phyloP scores from a whole-genome alignment of 2,113 vertebrate species.

The Paramisgurnus dabryanus region DNA sequence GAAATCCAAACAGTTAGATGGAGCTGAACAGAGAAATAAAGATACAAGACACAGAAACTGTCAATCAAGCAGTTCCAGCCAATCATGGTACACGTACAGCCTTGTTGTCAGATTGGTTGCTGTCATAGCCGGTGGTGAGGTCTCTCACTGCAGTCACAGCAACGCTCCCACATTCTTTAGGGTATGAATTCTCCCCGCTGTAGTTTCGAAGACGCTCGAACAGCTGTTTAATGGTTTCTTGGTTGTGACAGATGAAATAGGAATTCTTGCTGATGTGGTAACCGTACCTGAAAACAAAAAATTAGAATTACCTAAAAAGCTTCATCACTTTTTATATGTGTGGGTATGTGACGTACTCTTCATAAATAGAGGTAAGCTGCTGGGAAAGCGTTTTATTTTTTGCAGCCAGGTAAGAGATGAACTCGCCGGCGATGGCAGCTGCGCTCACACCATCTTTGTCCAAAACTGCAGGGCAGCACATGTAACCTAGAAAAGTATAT shows the following conservation, averaged over 20 bases:
- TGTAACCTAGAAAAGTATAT: constrained; percentile 80
- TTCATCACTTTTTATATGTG: background rate
- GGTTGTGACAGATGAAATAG: constrained; percentile 94
- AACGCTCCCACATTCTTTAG: constrained; percentile 85
- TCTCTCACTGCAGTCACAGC: constrained; percentile 85
- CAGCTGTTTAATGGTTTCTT: constrained; percentile 79
- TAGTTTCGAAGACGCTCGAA: constrained; percentile 89
- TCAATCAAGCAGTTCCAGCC: background rate
- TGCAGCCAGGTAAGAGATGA: constrained; percentile 84
- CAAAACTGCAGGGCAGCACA: constrained; percentile 92
- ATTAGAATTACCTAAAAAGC: background rate
- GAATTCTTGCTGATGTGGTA: constrained; percentile 94
- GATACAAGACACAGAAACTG: too few species aligned
- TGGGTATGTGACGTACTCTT: constrained; percentile 79
- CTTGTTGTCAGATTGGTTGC: constrained; percentile 83
- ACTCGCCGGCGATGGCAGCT: constrained; percentile 89
- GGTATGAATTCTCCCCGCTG: constrained; percentile 80
- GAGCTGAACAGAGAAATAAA: background rate
- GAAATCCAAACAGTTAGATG: background rate
- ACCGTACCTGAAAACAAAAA: constrained; percentile 80
- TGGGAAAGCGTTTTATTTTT: constrained; percentile 83
- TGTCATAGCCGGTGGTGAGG: constrained; percentile 93
- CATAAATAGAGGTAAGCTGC: constrained; percentile 85
- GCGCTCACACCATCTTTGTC: constrained; percentile 98
- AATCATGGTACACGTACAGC: constrained; percentile 78